These are phyloP conservation scores for Bubo bubo DNA, from an alignment of 2,113 vertebrate species.

Conservation along the genomic window DNA sequence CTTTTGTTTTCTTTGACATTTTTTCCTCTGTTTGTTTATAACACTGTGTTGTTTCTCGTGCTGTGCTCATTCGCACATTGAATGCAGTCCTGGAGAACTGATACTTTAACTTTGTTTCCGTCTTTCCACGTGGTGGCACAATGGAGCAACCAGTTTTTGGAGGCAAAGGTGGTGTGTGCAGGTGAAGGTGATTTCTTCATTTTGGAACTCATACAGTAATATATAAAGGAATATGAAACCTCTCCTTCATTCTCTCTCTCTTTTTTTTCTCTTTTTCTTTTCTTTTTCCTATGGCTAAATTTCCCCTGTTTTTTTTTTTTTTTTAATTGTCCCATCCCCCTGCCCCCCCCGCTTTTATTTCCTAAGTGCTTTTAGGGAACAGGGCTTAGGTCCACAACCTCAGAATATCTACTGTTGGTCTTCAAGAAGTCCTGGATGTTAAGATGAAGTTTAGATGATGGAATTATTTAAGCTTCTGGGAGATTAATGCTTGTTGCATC, in stretches of 20 bases:
- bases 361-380: neutral
- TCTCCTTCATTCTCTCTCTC: neutral
- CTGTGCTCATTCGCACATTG: neutral
- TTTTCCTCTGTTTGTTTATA: neutral
- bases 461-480: neutral
- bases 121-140: neutral
- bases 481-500: neutral
- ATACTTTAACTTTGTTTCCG: neutral
- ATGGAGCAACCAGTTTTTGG: neutral
- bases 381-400: neutral
- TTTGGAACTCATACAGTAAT: neutral
- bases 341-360: neutral
- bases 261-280: accelerated
- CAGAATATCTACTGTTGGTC: neutral
- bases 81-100: neutral
- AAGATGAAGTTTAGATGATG: neutral
- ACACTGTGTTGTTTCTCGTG: neutral
- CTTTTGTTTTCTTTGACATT: neutral
- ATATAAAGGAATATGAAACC: neutral
- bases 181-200: neutral
- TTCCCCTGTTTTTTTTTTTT: neutral
- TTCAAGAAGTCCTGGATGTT: neutral
- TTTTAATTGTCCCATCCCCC: too few species aligned
- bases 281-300: neutral
- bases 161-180: accelerated